Conservation (phyloP, 2,888 invertebrate genomes). For the Andricus quercusramuli region DNA sequence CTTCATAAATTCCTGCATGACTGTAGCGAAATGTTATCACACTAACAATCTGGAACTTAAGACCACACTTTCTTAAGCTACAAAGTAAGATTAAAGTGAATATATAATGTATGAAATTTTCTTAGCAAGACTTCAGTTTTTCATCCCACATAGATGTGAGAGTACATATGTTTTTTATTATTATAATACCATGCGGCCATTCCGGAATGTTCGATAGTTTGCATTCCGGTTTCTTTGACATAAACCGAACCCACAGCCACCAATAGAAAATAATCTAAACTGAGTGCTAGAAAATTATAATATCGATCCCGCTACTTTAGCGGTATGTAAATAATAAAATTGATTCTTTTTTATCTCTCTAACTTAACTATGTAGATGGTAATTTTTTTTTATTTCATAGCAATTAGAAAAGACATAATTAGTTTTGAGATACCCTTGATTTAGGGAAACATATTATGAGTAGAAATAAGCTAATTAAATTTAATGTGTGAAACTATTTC, state of each 20-base stretch:
- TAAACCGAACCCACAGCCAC: conserved; percentile 17
- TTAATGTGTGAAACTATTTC: background rate
- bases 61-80: background rate
- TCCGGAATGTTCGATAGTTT: background rate
- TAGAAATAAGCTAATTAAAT: background rate
- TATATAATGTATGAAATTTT: background rate
- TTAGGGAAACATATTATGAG: background rate
- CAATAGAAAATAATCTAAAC: conserved; percentile 23
- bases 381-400: background rate
- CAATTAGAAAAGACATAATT: background rate
- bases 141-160: background rate
- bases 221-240: conserved; percentile 5
- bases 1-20: background rate
- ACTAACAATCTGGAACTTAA: conserved; percentile 5
- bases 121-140: background rate
- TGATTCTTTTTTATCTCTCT: background rate
- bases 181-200: no score
- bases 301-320: conserved; percentile 14
- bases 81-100: conserved; percentile 8
- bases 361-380: background rate
- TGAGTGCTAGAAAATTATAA: conserved; percentile 25
- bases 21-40: background rate
- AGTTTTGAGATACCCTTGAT: background rate
- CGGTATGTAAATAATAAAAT: conserved; percentile 5
- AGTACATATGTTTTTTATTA: background rate